These are phyloP conservation scores for Polydrusus pterygomalis DNA, from an alignment of 2,888 invertebrate genomes.

Conservation along the genomic window DNA sequence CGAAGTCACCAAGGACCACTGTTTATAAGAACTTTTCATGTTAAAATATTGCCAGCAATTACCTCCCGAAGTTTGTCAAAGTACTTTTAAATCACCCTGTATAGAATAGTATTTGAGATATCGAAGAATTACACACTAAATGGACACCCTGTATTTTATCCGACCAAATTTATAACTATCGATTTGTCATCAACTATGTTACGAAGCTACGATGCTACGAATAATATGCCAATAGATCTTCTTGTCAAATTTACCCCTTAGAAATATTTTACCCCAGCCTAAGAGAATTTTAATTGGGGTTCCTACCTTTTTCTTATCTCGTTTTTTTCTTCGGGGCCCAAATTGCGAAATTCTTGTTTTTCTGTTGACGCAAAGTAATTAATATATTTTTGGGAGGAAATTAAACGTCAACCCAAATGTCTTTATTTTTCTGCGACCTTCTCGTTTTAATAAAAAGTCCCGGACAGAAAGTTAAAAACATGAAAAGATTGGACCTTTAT, in stretches of 20 bases:
- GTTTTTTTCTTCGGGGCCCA: slow-evolving; percentile 12
- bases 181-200: no score
- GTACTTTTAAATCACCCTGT: no score
- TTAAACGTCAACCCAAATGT: slow-evolving; percentile 25
- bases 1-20: no score
- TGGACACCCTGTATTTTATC: no score
- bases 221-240: not conserved
- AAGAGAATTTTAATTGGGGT: slow-evolving; percentile 16
- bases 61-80: no score
- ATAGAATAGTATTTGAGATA: no score
- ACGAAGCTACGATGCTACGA: no score
- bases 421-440: slow-evolving; percentile 24
- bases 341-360: slow-evolving; percentile 21
- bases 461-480: slow-evolving; percentile 19
- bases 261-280: slow-evolving; percentile 1
- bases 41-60: no score
- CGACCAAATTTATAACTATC: no score
- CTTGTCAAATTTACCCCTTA: not conserved
- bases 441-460: slow-evolving; percentile 22
- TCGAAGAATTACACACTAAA: no score
- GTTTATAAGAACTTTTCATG: no score
- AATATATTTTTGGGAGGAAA: slow-evolving; percentile 28
- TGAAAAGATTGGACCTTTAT: slow-evolving; percentile 10
- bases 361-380: slow-evolving; percentile 20
- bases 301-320: slow-evolving; percentile 21